Evolutionary conservation across 2,888 invertebrate species (phyloP), one percentile per base, ranked within the genome.

Genomic region (Pandemis corylana): DNA sequence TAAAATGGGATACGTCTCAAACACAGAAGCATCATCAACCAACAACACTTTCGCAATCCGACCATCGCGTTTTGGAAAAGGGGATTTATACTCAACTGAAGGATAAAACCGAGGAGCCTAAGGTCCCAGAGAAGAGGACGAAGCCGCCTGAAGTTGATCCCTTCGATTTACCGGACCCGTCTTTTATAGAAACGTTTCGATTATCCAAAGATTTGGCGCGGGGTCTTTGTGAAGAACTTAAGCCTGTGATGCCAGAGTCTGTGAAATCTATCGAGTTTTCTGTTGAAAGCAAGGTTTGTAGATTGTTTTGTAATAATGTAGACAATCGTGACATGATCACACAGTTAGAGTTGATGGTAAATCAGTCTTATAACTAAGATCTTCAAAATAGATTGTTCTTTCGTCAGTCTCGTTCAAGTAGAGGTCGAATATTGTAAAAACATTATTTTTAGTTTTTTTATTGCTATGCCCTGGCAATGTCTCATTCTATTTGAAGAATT

Each of bases 1-100:
- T 93, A n/a, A 93, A 93, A 81, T 93, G 93, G 93, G 93, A 93
- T 83, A 84, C 90, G 63, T 85, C 91, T 61, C 92, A 92, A 80
- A 89, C 90, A 72, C 90, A 87, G 76, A 89, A 89, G 76, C 86
- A 85, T 65, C 86, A 85, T 9, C 82, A 83, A 56, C 69, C 66
- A 7, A 28, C 46, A 28, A 62, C 63, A 12, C 53, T 36, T 15
- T 53, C 56, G 13, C 71, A 67, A 28, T 41, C 63, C 9, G 71
- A 75, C 64, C 75, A 75, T 64, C 71, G 71, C 59, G 63, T n/a
- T 0, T 7, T 69, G 20, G 68, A 72, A 44, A 72, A 76, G 15
- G 68, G 68, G 12, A 65, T 72, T 44, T 72, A 72, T n/a, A 75
- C 76, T 15, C 65, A 72, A 53, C 61, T 79, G 79, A 81, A 78